Evolutionary conservation across 1,140 invertebrate species (phyloP).

Genomic region (Trachymyrmex septentrionalis): DNA sequence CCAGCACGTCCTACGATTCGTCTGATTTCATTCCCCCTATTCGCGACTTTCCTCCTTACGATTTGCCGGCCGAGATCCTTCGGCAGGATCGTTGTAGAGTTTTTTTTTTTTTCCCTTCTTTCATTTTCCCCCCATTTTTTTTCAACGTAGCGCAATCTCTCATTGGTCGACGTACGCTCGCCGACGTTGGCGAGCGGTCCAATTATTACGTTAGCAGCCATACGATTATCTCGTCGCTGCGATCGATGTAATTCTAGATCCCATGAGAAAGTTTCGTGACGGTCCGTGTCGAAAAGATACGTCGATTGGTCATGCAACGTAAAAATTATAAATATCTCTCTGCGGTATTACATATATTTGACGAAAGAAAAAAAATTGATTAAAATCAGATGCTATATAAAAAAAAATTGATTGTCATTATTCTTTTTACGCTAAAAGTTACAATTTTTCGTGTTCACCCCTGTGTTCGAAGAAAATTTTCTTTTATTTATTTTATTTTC

Average conservation of each 20-base stretch:
- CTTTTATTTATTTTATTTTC: not conserved
- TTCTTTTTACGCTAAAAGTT: not conserved
- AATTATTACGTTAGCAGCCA: slow-evolving; percentile 61
- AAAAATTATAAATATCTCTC: not conserved
- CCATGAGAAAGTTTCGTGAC: slow-evolving; percentile 40
- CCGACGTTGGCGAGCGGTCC: slow-evolving; percentile 53
- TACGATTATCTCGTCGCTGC: slow-evolving; percentile 53
- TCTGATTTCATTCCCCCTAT: slow-evolving; percentile 63
- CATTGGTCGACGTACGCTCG: slow-evolving; percentile 58
- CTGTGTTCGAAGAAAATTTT: not conserved
- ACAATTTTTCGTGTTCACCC: not conserved
- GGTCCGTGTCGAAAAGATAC: slow-evolving; percentile 69
- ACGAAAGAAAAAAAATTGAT: too few relatives aligned
- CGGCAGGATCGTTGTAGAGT: slow-evolving; percentile 42
- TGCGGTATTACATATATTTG: not conserved
- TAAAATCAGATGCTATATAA: too few relatives aligned
- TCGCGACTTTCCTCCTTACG: slow-evolving; percentile 32
- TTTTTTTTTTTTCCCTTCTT: slow-evolving; percentile 23
- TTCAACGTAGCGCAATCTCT: slow-evolving; percentile 25
- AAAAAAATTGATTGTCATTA: not conserved
- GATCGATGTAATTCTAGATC: slow-evolving; percentile 63
- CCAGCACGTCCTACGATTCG: slow-evolving; percentile 69
- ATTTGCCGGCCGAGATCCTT: slow-evolving; percentile 61
- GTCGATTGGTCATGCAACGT: not conserved
- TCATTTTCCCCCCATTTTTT: slow-evolving; percentile 21